Base-by-base conservation (phyloP, 2,113 vertebrate species). In the Pholis gunnellus region DNA sequence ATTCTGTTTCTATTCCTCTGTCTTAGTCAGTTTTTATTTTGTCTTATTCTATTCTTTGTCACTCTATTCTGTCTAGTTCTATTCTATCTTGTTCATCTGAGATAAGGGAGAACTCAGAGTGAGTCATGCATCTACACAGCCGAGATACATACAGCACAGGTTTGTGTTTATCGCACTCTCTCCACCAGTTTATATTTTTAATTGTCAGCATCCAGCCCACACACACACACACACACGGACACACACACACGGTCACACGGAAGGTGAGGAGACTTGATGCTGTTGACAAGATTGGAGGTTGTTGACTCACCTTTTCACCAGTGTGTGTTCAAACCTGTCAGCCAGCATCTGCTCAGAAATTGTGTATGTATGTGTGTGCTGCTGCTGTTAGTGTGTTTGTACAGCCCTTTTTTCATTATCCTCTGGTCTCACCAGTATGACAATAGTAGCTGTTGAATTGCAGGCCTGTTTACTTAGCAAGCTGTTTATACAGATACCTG, bases 401-500 rank as follows among this genome's bases (percentile, higher is more conserved):
- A 66, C 52, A 57, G 66, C 31, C 7, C 9, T 42, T 67, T 48
- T 57, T 78, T 64, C 42, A 60, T 75, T 60, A 59, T 79, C 77
- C 46, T 38, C 11, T 68, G 42, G 61, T 59, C 70, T 71, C 70
- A 64, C 36, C 50, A 66, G 31, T 70, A 20, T 78, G 77, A 83
- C 81, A 86, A 74, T 56, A 79, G 84, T 82, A 84, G 83, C 76
- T 74, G 80, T 72, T 79, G 84, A 82, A 81, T 61, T 75, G 71
- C 22, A 67, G 61, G 52, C 17, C 74, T 81, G 81, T 88, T 88
- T 85, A 78, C 72, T 78, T 72, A 74, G 46, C 75, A 77, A 71
- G 81, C 71, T 93, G 76, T 89, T 91, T 87, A 82, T 87, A 79
- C 78, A 90, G 69, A 81, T 78, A 68, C 56, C 64, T 52, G 59